Evolutionary conservation across 2,113 vertebrate genomes (phyloP).

Genomic region (Zosterops lateralis): DNA sequence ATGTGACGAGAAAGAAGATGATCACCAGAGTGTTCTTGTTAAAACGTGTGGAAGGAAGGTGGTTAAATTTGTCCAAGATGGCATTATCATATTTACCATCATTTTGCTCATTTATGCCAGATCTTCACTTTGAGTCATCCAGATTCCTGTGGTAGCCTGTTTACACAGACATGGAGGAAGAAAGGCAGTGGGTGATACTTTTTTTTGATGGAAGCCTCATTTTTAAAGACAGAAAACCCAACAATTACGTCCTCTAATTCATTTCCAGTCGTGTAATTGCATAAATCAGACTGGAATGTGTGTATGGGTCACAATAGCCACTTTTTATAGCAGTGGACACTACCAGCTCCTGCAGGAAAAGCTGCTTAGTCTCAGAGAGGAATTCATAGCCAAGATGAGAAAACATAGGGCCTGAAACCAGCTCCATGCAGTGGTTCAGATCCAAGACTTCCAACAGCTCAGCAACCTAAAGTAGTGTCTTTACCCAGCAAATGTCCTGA

Average conservation of each 20-base stretch:
- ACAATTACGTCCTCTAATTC: not conserved
- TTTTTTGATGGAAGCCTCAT: not conserved
- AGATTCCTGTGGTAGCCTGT: not conserved
- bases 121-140: not conserved
- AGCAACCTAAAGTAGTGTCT: not conserved
- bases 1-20: not conserved
- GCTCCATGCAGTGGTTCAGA: not conserved
- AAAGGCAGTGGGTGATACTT: not conserved
- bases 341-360: not conserved
- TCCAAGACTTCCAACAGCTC: not conserved
- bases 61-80: not conserved
- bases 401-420: not conserved
- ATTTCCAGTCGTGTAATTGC: not conserved
- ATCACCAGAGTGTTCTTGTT: not conserved
- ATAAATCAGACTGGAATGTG: not conserved
- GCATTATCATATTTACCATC: not conserved
- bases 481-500: not conserved
- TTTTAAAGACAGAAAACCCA: not conserved
- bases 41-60: not conserved
- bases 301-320: not conserved
- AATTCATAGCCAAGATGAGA: not conserved
- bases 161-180: not conserved
- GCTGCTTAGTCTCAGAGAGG: not conserved
- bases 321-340: not conserved
- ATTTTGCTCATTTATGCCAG: not conserved